Percentiles rank a stretch among this genome's conserved stretches.
These are phyloP conservation scores for Poecilia wingei DNA, from an alignment of 2,797 vertebrate species.

Conservation along the genomic window DNA sequence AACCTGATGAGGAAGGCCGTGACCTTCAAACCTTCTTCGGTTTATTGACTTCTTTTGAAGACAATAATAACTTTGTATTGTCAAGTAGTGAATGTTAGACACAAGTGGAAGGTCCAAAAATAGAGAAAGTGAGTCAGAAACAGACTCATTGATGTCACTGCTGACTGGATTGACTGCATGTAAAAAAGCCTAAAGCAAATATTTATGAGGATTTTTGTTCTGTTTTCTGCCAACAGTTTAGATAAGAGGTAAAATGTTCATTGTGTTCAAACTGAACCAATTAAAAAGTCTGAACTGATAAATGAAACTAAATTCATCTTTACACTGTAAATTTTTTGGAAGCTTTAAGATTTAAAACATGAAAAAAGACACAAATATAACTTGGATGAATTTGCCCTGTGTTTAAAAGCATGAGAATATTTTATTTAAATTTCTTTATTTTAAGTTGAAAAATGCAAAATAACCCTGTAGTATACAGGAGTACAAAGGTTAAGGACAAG, in stretches of 20 bases:
- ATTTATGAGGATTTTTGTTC: background rate
- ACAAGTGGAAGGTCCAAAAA: background rate
- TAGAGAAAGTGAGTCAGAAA: background rate
- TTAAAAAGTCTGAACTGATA: background rate
- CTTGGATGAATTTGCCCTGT: background rate
- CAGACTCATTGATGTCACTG: background rate
- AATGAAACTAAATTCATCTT: background rate
- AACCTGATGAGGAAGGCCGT: constrained; percentile 32
- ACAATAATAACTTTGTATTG: background rate
- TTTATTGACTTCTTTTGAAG: constrained; percentile 5
- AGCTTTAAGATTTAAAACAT: background rate
- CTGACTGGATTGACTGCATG: background rate
- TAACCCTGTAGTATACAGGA: background rate
- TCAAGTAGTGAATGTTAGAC: background rate
- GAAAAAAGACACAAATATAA: background rate
- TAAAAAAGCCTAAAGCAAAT: background rate
- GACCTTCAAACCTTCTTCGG: background rate
- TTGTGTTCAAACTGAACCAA: background rate
- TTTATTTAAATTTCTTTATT: background rate
- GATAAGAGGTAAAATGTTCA: background rate
- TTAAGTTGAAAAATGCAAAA: background rate
- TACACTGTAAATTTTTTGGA: background rate
- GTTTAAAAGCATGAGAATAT: background rate
- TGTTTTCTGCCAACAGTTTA: background rate
- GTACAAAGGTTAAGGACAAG: background rate